These are phyloP conservation scores for Protaetia brevitarsis DNA, from an alignment of 1,140 invertebrate species.

Conservation along the genomic window DNA sequence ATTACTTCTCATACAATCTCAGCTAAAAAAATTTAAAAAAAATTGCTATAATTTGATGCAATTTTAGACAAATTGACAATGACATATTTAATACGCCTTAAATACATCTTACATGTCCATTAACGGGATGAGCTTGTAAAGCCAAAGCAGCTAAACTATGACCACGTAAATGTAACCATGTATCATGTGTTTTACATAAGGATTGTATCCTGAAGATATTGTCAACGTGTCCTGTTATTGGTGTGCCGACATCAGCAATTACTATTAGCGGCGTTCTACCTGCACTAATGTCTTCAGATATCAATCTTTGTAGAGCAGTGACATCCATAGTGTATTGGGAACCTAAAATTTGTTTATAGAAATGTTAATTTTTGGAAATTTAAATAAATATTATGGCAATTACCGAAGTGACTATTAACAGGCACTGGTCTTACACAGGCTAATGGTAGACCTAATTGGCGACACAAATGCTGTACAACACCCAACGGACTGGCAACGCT, in stretches of 20 bases:
- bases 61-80: constrained; percentile 21
- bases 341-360: constrained; percentile 39
- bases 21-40: too few relatives aligned
- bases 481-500: constrained; percentile 70
- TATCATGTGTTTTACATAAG: constrained; percentile 71
- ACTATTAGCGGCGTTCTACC: constrained; percentile 74
- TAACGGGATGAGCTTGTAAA: constrained; percentile 51
- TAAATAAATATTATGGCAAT: constrained; percentile 29
- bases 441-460: constrained; percentile 71
- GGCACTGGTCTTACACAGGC: constrained; percentile 82
- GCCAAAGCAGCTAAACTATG: constrained; percentile 73
- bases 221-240: constrained; percentile 78
- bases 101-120: constrained; percentile 44
- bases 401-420: constrained; percentile 67
- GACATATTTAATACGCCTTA: too few relatives aligned
- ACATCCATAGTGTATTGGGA: constrained; percentile 74
- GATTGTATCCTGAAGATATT: constrained; percentile 70
- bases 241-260: constrained; percentile 78
- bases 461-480: constrained; percentile 75
- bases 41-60: too few relatives aligned
- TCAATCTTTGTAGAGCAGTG: constrained; percentile 71
- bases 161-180: constrained; percentile 86
- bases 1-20: too few relatives aligned
- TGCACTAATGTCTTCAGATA: constrained; percentile 73
- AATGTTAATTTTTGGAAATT: neutral